These are phyloP conservation scores for Entosphenus tridentatus DNA, from an alignment of 2,113 vertebrate genomes.

Conservation along the genomic window DNA sequence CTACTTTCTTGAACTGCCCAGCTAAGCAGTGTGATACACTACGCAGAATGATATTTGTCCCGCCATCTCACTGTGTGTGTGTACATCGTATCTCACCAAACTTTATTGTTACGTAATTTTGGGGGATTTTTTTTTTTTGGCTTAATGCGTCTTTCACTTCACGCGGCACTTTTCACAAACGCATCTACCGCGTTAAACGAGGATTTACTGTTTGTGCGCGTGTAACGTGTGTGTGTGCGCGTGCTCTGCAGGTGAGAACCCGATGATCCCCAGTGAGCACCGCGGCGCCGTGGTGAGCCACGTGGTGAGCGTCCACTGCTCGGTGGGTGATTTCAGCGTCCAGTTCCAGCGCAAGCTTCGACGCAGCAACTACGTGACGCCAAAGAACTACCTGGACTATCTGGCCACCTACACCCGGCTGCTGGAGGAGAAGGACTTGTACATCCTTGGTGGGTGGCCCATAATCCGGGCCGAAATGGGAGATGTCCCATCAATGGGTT, in stretches of 20 bases:
- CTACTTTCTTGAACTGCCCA: no score
- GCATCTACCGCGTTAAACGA: no score
- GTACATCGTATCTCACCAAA: no score
- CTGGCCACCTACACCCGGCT: slow-evolving; percentile 47
- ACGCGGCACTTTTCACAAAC: no score
- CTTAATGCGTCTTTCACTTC: no score
- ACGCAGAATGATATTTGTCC: no score
- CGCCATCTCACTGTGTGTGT: no score
- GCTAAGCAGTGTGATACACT: no score
- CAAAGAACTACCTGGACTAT: slow-evolving; percentile 85
- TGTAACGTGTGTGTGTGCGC: neutral
- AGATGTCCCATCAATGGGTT: no score
- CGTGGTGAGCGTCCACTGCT: slow-evolving; percentile 53
- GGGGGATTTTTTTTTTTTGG: no score
- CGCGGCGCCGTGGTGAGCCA: slow-evolving; percentile 32
- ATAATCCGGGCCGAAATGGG: neutral
- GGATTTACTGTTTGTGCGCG: no score
- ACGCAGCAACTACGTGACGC: slow-evolving; percentile 62
- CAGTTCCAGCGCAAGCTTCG: slow-evolving; percentile 56
- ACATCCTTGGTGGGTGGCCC: slow-evolving; percentile 39
- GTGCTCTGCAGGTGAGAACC: slow-evolving; percentile 26
- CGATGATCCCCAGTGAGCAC: slow-evolving; percentile 30
- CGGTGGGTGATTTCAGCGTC: slow-evolving; percentile 47
- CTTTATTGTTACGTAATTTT: no score
- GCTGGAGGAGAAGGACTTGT: slow-evolving; percentile 52